A percentile compares a stretch with the other conserved stretches of the same genome.
phyloP scores from a whole-genome alignment of 2,113 vertebrate genomes.

The Mirounga angustirostris region DNA sequence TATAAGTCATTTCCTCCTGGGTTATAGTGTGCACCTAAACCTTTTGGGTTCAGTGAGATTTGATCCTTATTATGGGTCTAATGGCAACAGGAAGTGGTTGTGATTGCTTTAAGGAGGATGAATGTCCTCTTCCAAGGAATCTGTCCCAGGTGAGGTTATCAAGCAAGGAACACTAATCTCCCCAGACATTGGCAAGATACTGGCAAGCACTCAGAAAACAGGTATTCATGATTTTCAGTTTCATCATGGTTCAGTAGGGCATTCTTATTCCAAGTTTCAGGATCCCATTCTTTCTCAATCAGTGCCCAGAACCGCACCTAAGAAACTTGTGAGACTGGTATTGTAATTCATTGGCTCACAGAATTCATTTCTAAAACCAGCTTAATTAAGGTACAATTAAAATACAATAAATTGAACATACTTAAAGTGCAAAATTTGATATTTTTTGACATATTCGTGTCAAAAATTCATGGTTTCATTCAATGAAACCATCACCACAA shows the following conservation, averaged over 20 bases:
- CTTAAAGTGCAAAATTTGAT: not conserved
- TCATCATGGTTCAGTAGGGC: not conserved
- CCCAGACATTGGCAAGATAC: not conserved
- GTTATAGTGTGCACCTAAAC: not conserved
- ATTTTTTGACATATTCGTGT: not conserved
- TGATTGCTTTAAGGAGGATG: not conserved
- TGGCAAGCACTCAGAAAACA: not conserved
- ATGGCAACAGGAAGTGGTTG: not conserved
- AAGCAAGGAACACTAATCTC: not conserved
- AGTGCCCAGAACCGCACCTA: not conserved
- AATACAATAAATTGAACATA: not conserved
- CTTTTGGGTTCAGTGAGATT: not conserved
- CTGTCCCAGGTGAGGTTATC: not conserved
- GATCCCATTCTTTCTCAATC: not conserved
- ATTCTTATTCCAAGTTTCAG: not conserved
- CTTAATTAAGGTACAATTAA: not conserved
- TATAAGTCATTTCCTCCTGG: not conserved
- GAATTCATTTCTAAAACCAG: constrained; percentile 21
- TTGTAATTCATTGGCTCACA: not conserved
- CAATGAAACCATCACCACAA: not conserved
- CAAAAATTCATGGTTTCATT: no score
- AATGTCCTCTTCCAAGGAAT: not conserved
- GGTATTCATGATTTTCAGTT: not conserved
- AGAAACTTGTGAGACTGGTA: not conserved
- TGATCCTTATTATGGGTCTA: not conserved